A percentile compares a stretch with the other conserved stretches of the same genome.
Conservation (phyloP, 1,140 invertebrate genomes). For the Anoplophora glabripennis region DNA sequence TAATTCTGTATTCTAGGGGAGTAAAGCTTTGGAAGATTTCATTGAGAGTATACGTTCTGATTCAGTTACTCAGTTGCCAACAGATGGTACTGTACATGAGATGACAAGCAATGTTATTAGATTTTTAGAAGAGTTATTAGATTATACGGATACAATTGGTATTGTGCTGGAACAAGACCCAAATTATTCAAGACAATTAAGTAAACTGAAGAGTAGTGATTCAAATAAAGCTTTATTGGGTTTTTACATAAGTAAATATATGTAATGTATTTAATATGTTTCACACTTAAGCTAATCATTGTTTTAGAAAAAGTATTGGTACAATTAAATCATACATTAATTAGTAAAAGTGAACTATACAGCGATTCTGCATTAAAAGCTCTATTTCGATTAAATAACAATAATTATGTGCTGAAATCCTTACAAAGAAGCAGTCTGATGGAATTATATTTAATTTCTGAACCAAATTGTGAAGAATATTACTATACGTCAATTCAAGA, state of each 20-base stretch:
- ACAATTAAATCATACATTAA: constrained; percentile 78
- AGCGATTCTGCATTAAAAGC: constrained; percentile 77
- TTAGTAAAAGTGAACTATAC: constrained; percentile 84
- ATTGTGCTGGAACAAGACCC: constrained; percentile 61
- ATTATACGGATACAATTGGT: constrained; percentile 74
- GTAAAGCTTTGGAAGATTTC: constrained; percentile 89
- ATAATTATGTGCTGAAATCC: constrained; percentile 89
- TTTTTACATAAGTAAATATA: constrained; percentile 68
- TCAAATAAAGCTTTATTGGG: constrained; percentile 66
- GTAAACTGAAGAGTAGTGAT: constrained; percentile 50
- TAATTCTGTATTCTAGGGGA: constrained; percentile 59
- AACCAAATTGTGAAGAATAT: constrained; percentile 79
- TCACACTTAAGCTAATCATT: constrained; percentile 4
- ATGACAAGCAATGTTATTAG: constrained; percentile 89
- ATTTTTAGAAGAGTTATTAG: constrained; percentile 79
- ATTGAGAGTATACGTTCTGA: constrained; percentile 86
- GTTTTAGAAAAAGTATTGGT: constrained; percentile 78
- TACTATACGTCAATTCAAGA: constrained; percentile 80
- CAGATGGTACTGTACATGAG: constrained; percentile 96
- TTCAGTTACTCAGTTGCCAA: constrained; percentile 77
- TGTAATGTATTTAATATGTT: neutral
- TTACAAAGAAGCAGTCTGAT: constrained; percentile 79
- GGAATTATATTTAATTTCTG: constrained; percentile 72
- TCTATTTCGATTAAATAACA: constrained; percentile 88
- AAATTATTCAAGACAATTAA: constrained; percentile 55